phyloP scores from a whole-genome alignment of 1,140 invertebrate species.

The Scaptomyza graminum region DNA sequence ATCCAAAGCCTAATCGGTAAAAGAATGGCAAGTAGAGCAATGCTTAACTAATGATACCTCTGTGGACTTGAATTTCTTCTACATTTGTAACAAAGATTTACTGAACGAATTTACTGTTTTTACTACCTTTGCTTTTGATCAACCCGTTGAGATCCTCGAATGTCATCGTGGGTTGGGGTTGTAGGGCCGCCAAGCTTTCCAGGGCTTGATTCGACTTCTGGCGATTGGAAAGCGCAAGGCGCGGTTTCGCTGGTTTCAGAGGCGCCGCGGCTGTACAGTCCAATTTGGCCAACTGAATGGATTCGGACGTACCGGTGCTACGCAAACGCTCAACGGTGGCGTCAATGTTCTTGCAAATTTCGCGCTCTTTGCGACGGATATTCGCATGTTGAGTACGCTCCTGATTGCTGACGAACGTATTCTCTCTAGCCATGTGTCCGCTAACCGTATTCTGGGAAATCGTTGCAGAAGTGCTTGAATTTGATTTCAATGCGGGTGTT shows the following conservation, averaged over 20 bases:
- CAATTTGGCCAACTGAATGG: slow-evolving; percentile 45
- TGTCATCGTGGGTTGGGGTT: slow-evolving; percentile 47
- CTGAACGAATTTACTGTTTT: not conserved
- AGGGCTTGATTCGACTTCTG: slow-evolving; percentile 18
- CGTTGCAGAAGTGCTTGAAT: not conserved
- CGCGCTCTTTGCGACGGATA: slow-evolving; percentile 27
- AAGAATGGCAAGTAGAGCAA: slow-evolving; percentile 7
- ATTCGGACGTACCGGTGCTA: slow-evolving; percentile 12
- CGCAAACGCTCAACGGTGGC: slow-evolving; percentile 34
- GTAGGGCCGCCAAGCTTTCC: slow-evolving; percentile 26
- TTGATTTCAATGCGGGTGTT: not conserved
- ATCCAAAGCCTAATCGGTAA: not conserved
- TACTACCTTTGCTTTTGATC: slow-evolving; percentile 63
- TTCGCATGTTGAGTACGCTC: slow-evolving; percentile 5
- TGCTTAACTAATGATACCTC: not conserved
- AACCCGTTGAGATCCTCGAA: slow-evolving; percentile 66
- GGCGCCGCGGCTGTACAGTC: slow-evolving; percentile 52
- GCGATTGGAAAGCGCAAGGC: slow-evolving; percentile 4
- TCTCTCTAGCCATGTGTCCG: slow-evolving; percentile 18
- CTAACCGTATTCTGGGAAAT: slow-evolving; percentile 39
- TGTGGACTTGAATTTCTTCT: not conserved
- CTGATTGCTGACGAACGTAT: not conserved
- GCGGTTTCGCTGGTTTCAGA: slow-evolving; percentile 26
- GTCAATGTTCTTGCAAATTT: slow-evolving; percentile 45
- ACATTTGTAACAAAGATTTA: not conserved